A percentile compares a stretch with the other conserved stretches of the same genome.
phyloP scores from a whole-genome alignment of 1,140 invertebrate genomes.

The Brevipalpus yothersi region DNA sequence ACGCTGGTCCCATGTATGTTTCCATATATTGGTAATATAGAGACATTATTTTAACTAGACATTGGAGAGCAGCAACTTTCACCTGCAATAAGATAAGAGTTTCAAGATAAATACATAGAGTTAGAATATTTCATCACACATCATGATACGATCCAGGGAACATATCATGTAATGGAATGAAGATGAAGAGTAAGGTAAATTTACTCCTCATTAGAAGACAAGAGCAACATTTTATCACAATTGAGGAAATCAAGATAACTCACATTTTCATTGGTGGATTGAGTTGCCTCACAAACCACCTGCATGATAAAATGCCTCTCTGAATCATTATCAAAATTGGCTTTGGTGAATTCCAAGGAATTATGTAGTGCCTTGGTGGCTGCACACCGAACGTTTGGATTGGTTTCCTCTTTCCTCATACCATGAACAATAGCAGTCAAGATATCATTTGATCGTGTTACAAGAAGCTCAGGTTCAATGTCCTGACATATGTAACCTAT shows the following conservation, averaged over 20 bases:
- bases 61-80: slow-evolving; percentile 80
- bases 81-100: slow-evolving; percentile 14
- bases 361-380: slow-evolving; percentile 93
- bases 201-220: background rate
- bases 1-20: slow-evolving; percentile 84
- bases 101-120: background rate
- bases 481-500: slow-evolving; percentile 71
- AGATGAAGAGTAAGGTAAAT: background rate
- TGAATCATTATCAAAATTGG: slow-evolving; percentile 89
- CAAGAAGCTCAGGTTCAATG: slow-evolving; percentile 66
- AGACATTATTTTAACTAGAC: slow-evolving; percentile 95
- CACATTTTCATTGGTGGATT: slow-evolving; percentile 52
- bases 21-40: slow-evolving; percentile 99
- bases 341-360: slow-evolving; percentile 92
- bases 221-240: background rate
- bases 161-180: background rate
- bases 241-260: slow-evolving; percentile 13
- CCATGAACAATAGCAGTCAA: slow-evolving; percentile 96
- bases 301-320: slow-evolving; percentile 99
- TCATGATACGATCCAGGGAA: background rate
- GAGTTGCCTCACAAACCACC: slow-evolving; percentile 56
- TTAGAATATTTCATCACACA: background rate
- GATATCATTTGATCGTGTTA: slow-evolving; percentile 78
- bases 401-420: slow-evolving; percentile 61
- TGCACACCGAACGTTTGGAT: slow-evolving; percentile 60